These are phyloP conservation scores for Drosophila longiperda DNA, from an alignment of 2,888 invertebrate genomes.

Conservation along the genomic window DNA sequence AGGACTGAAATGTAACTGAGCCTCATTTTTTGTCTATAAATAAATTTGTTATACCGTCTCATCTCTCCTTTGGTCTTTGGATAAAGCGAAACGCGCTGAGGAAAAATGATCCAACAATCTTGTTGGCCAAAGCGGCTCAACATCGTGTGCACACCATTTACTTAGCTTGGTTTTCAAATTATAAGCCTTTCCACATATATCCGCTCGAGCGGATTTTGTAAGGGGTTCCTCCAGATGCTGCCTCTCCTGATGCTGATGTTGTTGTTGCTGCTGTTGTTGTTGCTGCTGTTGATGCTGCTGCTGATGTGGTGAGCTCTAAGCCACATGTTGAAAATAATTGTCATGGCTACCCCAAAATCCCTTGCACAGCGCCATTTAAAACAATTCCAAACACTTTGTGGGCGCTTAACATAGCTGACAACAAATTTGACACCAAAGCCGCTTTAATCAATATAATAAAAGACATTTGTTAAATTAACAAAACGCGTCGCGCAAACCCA, in stretches of 20 bases:
- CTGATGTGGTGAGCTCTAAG: constrained; percentile 33
- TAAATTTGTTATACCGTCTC: background rate
- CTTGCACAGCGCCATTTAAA: constrained; percentile 65
- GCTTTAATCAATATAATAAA: constrained; percentile 79
- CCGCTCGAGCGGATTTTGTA: constrained; percentile 1
- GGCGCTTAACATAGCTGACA: constrained; percentile 77
- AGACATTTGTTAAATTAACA: constrained; percentile 76
- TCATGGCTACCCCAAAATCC: constrained; percentile 73
- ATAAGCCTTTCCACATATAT: constrained; percentile 64
- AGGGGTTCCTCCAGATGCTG: background rate
- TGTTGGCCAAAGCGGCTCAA: constrained; percentile 50
- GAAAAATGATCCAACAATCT: constrained; percentile 40
- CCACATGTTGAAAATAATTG: constrained; percentile 76
- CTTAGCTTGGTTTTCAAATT: constrained; percentile 48
- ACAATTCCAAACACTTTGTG: constrained; percentile 77
- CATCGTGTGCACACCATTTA: constrained; percentile 50
- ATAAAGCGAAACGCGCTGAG: constrained; percentile 13
- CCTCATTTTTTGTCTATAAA: constrained; percentile 10
- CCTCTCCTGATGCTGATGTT: background rate
- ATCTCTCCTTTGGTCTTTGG: background rate
- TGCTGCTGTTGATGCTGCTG: background rate
- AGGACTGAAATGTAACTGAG: background rate
- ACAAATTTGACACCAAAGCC: constrained; percentile 80
- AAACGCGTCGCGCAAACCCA: constrained; percentile 23
- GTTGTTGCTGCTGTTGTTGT: background rate